Base-by-base conservation (phyloP, 2,797 vertebrate genomes). In the Valencia hispanica region DNA sequence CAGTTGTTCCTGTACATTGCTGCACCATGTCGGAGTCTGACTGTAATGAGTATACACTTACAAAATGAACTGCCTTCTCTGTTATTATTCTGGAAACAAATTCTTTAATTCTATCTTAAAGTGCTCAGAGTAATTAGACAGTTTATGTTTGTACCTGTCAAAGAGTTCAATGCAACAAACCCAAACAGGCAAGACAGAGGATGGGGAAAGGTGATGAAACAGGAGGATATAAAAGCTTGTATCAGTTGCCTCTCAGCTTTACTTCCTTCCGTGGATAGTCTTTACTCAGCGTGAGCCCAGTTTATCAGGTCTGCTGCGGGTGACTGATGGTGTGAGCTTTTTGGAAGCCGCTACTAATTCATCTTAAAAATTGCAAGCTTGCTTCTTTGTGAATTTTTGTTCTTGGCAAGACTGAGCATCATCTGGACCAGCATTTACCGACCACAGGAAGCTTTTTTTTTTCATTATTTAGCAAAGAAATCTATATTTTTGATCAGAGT, bases 261-360 rank as follows among this genome's bases (percentile, higher is more conserved):
- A 5, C 77, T 74, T 73, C 73, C 85, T 86, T 79, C 81, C 87
- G 80, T 84, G 84, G 81, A 77, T 47, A n/a, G 79, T 87, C 87
- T 83, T 73, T 81, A 89, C 80, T 74, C 83, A 74, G 72, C 69
- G 59, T 17, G 70, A 73, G 77, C 70, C 0, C 65, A 85, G 79
- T 86, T 87, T 81, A 88, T 86, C 77, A 72, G 85, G 81, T 89
- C 82, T 85, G 75, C 73, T 79, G 77, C 20, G 39, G 83, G 70
- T 91, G 86, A 91, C 81, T 88, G 88, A 90, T 91, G 86, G 82
- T 85, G 87, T 83, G 77, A 72, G 74, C 74, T 89, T 90, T 80
- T 83, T 75, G 79, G 84, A 89, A 80, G 81, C 65, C n/a, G 68
- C 73, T 10, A 82, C 41, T 70, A 68, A 87, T 90, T 91, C 68